phyloP scores from a whole-genome alignment of 2,113 vertebrate genomes.

The Tautogolabrus adspersus region DNA sequence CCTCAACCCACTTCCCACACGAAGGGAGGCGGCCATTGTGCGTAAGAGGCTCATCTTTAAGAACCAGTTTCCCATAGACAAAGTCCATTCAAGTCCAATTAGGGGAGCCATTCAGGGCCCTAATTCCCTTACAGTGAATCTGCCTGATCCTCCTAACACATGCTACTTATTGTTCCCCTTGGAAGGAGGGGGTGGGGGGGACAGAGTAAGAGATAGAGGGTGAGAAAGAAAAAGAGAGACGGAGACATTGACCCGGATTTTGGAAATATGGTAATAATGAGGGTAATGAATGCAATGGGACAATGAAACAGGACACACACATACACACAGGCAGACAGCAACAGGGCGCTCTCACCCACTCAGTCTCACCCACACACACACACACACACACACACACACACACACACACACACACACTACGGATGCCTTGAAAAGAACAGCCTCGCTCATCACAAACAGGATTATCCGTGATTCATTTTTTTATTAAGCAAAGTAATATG shows the following conservation, averaged over 20 bases:
- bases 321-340: conserved; percentile 61
- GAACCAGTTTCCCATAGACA: conserved; percentile 80
- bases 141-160: conserved; percentile 82
- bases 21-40: conserved; percentile 62
- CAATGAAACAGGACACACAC: conserved; percentile 67
- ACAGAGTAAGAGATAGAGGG: conserved; percentile 26
- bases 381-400: not conserved
- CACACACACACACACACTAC: conserved; percentile 24
- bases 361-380: not conserved
- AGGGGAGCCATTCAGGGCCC: conserved; percentile 79
- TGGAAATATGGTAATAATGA: conserved; percentile 79
- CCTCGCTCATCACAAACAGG: conserved; percentile 72
- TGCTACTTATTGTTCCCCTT: conserved; percentile 79
- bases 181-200: conserved; percentile 40
- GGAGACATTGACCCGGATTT: conserved; percentile 81
- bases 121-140: conserved; percentile 83
- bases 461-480: conserved; percentile 70
- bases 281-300: conserved; percentile 71
- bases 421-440: conserved; percentile 66
- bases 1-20: conserved; percentile 84
- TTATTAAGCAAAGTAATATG: conserved; percentile 63
- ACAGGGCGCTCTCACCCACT: conserved; percentile 44
- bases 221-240: conserved; percentile 48
- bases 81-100: conserved; percentile 83
- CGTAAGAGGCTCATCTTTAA: conserved; percentile 78